These are phyloP conservation scores for Argyresthia albistria DNA, from an alignment of 2,888 invertebrate species.

Conservation along the genomic window DNA sequence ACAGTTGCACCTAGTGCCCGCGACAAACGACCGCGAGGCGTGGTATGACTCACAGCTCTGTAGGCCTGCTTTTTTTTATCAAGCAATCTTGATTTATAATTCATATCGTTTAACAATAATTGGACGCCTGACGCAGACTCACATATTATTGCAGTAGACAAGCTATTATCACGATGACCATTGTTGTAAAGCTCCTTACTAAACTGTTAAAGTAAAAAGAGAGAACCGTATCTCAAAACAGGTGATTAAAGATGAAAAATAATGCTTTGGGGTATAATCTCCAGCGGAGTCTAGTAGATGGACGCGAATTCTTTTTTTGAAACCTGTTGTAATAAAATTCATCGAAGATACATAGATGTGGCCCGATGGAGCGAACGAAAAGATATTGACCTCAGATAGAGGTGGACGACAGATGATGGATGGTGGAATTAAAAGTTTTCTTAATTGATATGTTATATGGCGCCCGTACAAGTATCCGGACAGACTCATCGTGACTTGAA, in stretches of 20 bases:
- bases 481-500: slow-evolving; percentile 26
- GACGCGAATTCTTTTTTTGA: slow-evolving; percentile 25
- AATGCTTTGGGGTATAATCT: slow-evolving; percentile 7
- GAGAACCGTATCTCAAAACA: background rate
- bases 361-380: slow-evolving; percentile 41
- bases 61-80: slow-evolving; percentile 23
- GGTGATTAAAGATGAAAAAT: slow-evolving; percentile 9
- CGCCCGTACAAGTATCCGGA: slow-evolving; percentile 38
- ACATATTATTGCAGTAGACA: slow-evolving; percentile 30
- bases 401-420: slow-evolving; percentile 61
- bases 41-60: slow-evolving; percentile 21
- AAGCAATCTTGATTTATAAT: slow-evolving; percentile 29
- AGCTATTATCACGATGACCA: slow-evolving; percentile 32
- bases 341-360: slow-evolving; percentile 34
- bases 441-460: slow-evolving; percentile 52
- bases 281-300: slow-evolving; percentile 14
- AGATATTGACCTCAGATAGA: slow-evolving; percentile 59
- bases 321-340: slow-evolving; percentile 52
- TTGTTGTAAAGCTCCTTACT: slow-evolving; percentile 22
- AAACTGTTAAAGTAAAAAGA: slow-evolving; percentile 10
- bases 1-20: too few species aligned
- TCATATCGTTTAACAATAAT: slow-evolving; percentile 50
- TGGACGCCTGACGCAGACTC: slow-evolving; percentile 25
- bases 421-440: slow-evolving; percentile 40
- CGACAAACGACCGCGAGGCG: slow-evolving; percentile 16